phyloP scores from a whole-genome alignment of 2,113 vertebrate species.

The Nothocercus julius region DNA sequence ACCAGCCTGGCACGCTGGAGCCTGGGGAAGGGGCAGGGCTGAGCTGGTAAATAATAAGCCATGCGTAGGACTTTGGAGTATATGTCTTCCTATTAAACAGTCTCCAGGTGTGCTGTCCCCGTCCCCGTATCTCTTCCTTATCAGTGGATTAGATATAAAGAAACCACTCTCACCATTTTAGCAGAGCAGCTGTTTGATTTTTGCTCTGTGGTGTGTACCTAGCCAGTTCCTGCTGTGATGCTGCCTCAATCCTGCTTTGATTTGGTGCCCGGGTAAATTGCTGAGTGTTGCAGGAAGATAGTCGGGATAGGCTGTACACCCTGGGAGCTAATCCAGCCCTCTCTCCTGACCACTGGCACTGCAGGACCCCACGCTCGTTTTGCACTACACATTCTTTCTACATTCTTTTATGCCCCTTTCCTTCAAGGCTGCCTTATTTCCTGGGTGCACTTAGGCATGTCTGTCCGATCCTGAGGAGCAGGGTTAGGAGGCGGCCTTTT shows the following conservation, averaged over 20 bases:
- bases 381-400: neutral
- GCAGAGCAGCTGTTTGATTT: conserved; percentile 15
- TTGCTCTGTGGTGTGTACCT: neutral
- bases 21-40: neutral
- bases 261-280: neutral
- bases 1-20: neutral
- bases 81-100: neutral
- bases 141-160: neutral
- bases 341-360: neutral
- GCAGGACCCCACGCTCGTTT: neutral
- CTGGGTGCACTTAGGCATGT: neutral
- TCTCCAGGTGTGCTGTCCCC: neutral
- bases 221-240: neutral
- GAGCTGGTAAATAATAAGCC: neutral
- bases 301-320: neutral
- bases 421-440: neutral
- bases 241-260: neutral
- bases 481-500: neutral
- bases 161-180: neutral
- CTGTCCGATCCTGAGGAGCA: neutral
- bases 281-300: neutral
- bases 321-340: neutral
- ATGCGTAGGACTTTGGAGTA: neutral
- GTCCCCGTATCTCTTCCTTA: neutral
- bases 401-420: neutral